phyloP scores from a whole-genome alignment of 2,797 vertebrate genomes.

The Sebastes cheni region DNA sequence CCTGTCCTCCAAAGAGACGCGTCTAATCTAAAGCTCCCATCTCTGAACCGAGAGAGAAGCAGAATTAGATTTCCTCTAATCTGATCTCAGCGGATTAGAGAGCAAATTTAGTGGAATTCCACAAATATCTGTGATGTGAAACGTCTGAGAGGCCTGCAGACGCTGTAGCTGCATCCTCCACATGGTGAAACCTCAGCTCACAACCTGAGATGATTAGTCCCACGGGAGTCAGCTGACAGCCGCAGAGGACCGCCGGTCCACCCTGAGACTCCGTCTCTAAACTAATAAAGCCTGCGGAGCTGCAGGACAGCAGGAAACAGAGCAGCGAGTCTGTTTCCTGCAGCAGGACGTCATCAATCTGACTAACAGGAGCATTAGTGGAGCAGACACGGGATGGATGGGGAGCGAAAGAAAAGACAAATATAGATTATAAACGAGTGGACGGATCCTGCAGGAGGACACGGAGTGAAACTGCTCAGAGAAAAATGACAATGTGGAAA shows the following conservation, averaged over 20 bases:
- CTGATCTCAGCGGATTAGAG: constrained; percentile 6
- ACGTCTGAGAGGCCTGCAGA: not conserved
- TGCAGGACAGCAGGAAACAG: constrained; percentile 54
- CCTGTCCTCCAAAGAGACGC: not conserved
- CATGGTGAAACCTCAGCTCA: constrained; percentile 14
- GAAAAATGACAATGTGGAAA: constrained; percentile 14
- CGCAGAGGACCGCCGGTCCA: not conserved
- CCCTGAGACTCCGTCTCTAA: constrained; percentile 36
- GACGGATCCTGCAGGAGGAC: constrained; percentile 13
- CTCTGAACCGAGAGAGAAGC: not conserved
- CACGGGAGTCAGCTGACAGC: constrained; percentile 48
- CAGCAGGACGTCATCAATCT: constrained; percentile 69
- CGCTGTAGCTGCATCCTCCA: not conserved
- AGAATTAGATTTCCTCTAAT: constrained; percentile 37
- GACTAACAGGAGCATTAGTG: constrained; percentile 37
- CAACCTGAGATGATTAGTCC: constrained; percentile 43
- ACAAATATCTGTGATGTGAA: not conserved
- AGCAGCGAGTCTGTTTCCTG: constrained; percentile 61
- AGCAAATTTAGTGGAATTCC: constrained; percentile 2
- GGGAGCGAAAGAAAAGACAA: not conserved
- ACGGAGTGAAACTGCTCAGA: not conserved
- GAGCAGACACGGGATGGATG: not conserved
- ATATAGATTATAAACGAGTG: constrained; percentile 8
- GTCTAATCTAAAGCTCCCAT: constrained; percentile 28
- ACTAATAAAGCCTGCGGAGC: constrained; percentile 58